Evolutionary conservation across 2,888 invertebrate genomes (phyloP).

Genomic region (Leptinotarsa rubiginosa): DNA sequence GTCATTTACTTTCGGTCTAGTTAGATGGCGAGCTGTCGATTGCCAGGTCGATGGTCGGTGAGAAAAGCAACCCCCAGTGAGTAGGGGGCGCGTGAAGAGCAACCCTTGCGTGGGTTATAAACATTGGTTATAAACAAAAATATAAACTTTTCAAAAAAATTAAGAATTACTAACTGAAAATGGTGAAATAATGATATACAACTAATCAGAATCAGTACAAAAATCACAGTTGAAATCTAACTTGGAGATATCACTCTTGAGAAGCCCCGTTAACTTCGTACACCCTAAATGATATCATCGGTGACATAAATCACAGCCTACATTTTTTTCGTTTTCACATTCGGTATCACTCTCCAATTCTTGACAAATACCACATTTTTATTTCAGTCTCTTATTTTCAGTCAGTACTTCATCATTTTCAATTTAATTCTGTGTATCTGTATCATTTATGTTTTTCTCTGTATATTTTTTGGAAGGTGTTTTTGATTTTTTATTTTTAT

Average conservation of each 20-base stretch:
- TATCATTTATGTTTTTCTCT: slow-evolving; percentile 11
- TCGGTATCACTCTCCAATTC: slow-evolving; percentile 31
- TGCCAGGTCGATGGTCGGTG: too few species aligned
- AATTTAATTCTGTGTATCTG: background rate
- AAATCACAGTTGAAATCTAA: slow-evolving; percentile 18
- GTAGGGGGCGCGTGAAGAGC: too few species aligned
- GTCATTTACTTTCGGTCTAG: too few species aligned
- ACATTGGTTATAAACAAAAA: slow-evolving; percentile 1
- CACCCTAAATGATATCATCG: slow-evolving; percentile 37
- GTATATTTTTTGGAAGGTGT: background rate
- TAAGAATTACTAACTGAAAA: background rate
- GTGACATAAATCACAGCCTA: slow-evolving; percentile 33
- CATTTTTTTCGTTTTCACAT: slow-evolving; percentile 31
- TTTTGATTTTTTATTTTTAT: background rate
- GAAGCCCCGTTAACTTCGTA: slow-evolving; percentile 15
- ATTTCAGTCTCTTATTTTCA: background rate
- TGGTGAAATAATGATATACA: slow-evolving; percentile 2
- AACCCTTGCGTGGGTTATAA: too few species aligned
- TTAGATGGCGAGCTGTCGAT: too few species aligned
- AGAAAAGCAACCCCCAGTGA: too few species aligned
- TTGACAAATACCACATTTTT: slow-evolving; percentile 24
- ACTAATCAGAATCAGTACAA: background rate
- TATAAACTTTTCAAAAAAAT: background rate
- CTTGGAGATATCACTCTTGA: slow-evolving; percentile 10
- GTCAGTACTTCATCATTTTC: background rate